A percentile compares a stretch with the other conserved stretches of the same genome.
These are phyloP conservation scores for Octomys mimax DNA, from an alignment of 2,797 vertebrate species.

Conservation along the genomic window DNA sequence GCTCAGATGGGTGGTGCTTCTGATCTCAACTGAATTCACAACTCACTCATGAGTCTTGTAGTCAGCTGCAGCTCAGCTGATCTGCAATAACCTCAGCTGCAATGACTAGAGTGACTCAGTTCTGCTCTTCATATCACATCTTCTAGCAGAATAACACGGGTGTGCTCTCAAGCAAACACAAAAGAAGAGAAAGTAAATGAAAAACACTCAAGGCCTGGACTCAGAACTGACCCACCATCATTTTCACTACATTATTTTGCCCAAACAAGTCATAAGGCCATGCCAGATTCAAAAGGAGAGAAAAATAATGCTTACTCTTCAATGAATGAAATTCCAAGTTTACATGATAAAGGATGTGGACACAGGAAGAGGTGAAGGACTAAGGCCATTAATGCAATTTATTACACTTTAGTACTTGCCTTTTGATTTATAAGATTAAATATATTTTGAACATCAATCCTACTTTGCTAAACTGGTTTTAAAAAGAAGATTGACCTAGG, in stretches of 20 bases:
- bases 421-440: conserved; percentile 40
- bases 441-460: conserved; percentile 6
- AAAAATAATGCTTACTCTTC: conserved; percentile 25
- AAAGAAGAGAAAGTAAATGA: conserved; percentile 46
- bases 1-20: not conserved
- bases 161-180: conserved; percentile 22
- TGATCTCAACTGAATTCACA: not conserved
- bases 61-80: conserved; percentile 5
- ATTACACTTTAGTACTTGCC: not conserved
- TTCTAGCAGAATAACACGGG: conserved; percentile 3
- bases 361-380: conserved; percentile 27
- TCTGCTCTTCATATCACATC: not conserved
- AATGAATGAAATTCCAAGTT: conserved; percentile 23
- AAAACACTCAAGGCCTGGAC: conserved; percentile 12
- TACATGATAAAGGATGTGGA: not conserved
- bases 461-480: not conserved
- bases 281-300: not conserved
- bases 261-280: conserved; percentile 44
- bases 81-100: conserved; percentile 21
- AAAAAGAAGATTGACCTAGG: not conserved
- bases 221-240: conserved; percentile 54
- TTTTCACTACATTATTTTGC: conserved; percentile 48
- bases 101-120: not conserved
- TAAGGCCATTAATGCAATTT: conserved; percentile 5
- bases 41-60: not conserved